phyloP scores from a whole-genome alignment of 2,888 invertebrate species.

The Hymenopus coronatus region DNA sequence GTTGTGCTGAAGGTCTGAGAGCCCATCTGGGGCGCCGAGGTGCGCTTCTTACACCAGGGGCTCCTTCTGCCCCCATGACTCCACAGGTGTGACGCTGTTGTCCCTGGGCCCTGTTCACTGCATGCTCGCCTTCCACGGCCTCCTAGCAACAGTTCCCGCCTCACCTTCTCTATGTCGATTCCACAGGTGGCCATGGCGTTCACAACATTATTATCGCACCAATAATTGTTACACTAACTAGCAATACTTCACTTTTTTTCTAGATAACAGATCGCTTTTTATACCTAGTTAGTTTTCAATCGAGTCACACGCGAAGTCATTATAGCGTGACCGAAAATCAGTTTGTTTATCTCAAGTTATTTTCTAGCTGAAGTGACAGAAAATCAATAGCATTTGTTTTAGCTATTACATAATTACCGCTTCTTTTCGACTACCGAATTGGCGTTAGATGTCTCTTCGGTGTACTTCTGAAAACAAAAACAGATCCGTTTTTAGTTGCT shows the following conservation, averaged over 20 bases:
- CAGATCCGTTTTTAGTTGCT: too few species aligned
- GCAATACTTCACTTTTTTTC: not conserved
- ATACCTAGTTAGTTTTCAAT: too few species aligned
- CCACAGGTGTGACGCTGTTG: slow-evolving; percentile 40
- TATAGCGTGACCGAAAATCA: not conserved
- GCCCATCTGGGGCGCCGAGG: slow-evolving; percentile 72
- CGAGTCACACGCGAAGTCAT: not conserved
- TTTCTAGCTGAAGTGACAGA: too few species aligned
- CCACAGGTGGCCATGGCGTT: slow-evolving; percentile 39
- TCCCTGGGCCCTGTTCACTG: slow-evolving; percentile 65
- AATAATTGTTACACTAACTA: not conserved
- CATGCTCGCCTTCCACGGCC: slow-evolving; percentile 61
- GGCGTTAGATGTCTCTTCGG: not conserved
- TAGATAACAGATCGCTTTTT: too few species aligned
- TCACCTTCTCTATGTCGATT: slow-evolving; percentile 38
- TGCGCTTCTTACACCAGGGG: slow-evolving; percentile 61
- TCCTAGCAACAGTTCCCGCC: slow-evolving; percentile 53
- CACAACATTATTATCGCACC: not conserved
- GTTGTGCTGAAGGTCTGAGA: slow-evolving; percentile 37
- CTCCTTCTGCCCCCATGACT: slow-evolving; percentile 48
- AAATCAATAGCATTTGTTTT: not conserved
- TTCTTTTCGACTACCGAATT: too few species aligned
- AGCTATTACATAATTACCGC: not conserved
- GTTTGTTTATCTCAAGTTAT: too few species aligned
- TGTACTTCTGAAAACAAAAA: not conserved